Evolutionary conservation across 2,888 invertebrate genomes (phyloP).

Genomic region (Morpho helenor): DNA sequence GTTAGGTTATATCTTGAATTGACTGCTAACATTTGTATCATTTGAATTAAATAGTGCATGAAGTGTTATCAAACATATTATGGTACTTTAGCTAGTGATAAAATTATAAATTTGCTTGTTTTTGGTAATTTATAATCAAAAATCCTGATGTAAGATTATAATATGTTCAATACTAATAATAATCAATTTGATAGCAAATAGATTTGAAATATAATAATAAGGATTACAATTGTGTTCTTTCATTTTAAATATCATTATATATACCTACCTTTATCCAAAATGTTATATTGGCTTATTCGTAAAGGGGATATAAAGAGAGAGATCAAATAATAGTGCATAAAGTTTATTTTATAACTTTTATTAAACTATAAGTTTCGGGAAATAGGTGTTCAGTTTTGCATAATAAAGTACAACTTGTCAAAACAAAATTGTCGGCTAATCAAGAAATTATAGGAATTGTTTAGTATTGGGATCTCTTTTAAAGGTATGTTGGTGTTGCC

Average conservation of each 20-base stretch:
- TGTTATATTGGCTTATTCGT: too few species aligned
- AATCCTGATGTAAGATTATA: conserved; percentile 33
- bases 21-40: conserved; percentile 1
- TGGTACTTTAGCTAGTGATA: conserved; percentile 24
- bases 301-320: too few species aligned
- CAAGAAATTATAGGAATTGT: not conserved
- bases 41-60: too few species aligned
- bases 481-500: too few species aligned
- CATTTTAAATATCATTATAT: not conserved
- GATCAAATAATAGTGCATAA: too few species aligned
- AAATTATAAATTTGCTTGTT: conserved; percentile 43
- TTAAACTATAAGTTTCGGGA: too few species aligned
- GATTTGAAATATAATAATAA: conserved; percentile 22
- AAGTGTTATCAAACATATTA: conserved; percentile 5
- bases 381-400: too few species aligned
- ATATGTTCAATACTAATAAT: conserved; percentile 25
- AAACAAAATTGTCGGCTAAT: not conserved
- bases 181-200: conserved; percentile 27
- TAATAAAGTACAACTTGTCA: too few species aligned
- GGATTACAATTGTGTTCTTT: conserved; percentile 13
- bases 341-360: too few species aligned
- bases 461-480: too few species aligned
- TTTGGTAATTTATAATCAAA: conserved; percentile 45
- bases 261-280: too few species aligned
- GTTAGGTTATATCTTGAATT: too few species aligned